Evolutionary conservation across 2,888 invertebrate species (phyloP).

Genomic region (Gymnosoma rotundatum): DNA sequence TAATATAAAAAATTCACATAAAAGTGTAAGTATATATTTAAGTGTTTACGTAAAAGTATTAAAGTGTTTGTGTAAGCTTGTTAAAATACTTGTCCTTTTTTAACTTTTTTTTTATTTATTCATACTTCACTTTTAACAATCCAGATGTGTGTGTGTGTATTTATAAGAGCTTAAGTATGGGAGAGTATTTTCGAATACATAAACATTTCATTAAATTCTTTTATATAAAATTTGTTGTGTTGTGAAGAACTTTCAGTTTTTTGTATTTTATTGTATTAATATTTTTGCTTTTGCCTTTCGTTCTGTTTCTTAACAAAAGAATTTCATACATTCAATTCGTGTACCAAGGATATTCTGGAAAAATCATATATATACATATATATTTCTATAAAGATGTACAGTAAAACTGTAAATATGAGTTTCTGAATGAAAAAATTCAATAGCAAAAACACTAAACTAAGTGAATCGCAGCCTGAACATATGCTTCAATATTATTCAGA

Average conservation of each 20-base stretch:
- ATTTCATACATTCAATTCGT: slow-evolving; percentile 48
- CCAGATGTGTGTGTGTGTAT: slow-evolving; percentile 14
- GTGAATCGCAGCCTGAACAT: slow-evolving; percentile 63
- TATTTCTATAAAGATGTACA: not conserved
- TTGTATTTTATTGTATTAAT: slow-evolving; percentile 25
- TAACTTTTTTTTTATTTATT: slow-evolving; percentile 42
- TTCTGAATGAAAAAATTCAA: not conserved
- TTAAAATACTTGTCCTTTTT: slow-evolving; percentile 66
- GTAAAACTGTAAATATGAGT: not conserved
- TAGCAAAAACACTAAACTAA: slow-evolving; percentile 35
- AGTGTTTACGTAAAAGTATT: slow-evolving; percentile 30
- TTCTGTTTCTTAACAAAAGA: slow-evolving; percentile 57
- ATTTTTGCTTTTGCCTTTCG: slow-evolving; percentile 29
- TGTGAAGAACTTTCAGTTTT: slow-evolving; percentile 37
- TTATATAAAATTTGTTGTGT: slow-evolving; percentile 31
- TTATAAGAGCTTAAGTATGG: not conserved
- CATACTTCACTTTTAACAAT: slow-evolving; percentile 38
- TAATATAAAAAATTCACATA: slow-evolving; percentile 30
- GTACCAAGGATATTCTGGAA: slow-evolving; percentile 59
- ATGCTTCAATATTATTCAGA: slow-evolving; percentile 53
- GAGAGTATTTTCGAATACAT: slow-evolving; percentile 25
- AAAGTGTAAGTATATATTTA: not conserved
- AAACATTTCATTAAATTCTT: slow-evolving; percentile 48
- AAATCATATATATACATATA: slow-evolving; percentile 28
- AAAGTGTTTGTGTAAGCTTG: slow-evolving; percentile 44